Conservation (phyloP, 2,113 vertebrate species). For the Sapayoa aenigma region DNA sequence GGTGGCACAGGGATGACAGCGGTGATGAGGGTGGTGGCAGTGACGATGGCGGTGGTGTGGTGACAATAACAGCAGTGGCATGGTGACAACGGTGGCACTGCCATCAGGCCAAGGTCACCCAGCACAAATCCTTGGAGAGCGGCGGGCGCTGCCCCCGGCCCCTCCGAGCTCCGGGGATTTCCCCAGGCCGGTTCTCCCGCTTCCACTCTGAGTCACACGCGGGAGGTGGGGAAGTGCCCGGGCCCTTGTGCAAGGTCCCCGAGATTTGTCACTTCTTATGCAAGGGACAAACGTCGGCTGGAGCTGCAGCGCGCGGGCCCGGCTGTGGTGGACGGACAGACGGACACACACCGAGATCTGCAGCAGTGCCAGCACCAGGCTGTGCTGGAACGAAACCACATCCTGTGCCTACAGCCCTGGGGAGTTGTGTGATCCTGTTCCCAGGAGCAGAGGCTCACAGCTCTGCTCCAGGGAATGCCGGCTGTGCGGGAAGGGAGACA, state of each 20-base stretch:
- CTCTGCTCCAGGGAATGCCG: accelerated
- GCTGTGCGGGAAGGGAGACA: background rate
- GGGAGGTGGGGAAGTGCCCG: background rate
- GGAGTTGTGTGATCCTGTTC: background rate
- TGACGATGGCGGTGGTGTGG: accelerated
- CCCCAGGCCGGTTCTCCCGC: accelerated
- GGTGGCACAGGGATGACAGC: background rate
- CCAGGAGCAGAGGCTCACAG: background rate
- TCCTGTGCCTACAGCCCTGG: background rate
- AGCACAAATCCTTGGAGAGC: slow-evolving; percentile 15
- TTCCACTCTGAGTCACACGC: background rate
- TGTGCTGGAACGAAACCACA: background rate
- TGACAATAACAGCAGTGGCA: accelerated
- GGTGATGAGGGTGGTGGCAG: background rate
- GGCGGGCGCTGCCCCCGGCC: background rate
- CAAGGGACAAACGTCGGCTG: background rate
- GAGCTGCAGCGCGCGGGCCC: background rate
- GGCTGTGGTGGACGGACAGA: background rate
- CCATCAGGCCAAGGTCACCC: accelerated
- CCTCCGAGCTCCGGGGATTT: background rate
- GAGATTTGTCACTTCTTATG: background rate
- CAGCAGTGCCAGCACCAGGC: accelerated
- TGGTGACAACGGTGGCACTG: accelerated
- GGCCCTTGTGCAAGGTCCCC: background rate
- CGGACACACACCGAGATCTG: background rate